Conservation (phyloP, 37 sponge, comb jelly and placozoan genomes). For the Halisarca cf. caerulea region DNA sequence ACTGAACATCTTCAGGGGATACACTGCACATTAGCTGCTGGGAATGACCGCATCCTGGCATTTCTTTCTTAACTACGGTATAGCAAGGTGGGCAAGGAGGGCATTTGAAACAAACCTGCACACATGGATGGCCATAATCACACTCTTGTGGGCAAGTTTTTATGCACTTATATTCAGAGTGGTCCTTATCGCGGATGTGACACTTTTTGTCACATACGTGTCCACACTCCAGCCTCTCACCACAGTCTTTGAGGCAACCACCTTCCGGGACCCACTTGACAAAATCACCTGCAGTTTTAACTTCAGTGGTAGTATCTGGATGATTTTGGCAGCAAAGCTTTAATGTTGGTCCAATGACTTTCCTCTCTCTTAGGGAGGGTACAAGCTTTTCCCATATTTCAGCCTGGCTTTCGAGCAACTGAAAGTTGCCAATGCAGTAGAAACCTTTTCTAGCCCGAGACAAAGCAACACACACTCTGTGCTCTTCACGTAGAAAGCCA, state of each 20-base stretch:
- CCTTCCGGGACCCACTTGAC: slow-evolving; percentile 61
- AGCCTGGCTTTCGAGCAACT: slow-evolving; percentile 45
- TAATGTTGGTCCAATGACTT: slow-evolving; percentile 39
- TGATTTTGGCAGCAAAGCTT: slow-evolving; percentile 80
- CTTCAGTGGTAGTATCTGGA: slow-evolving; percentile 40
- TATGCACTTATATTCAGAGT: slow-evolving; percentile 57
- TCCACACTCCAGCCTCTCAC: slow-evolving; percentile 66
- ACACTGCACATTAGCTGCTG: slow-evolving; percentile 31
- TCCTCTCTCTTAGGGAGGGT: slow-evolving; percentile 38
- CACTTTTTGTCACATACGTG: slow-evolving; percentile 65
- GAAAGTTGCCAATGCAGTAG: slow-evolving; percentile 72
- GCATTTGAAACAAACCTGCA: not conserved
- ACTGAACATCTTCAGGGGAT: slow-evolving; percentile 12
- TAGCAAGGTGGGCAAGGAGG: slow-evolving; percentile 38
- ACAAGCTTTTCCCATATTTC: slow-evolving; percentile 71
- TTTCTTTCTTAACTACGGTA: slow-evolving; percentile 19
- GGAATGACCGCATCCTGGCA: slow-evolving; percentile 56
- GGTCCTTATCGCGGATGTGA: slow-evolving; percentile 60
- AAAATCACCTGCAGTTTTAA: slow-evolving; percentile 51
- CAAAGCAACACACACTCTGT: slow-evolving; percentile 75
- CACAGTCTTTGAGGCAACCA: slow-evolving; percentile 67
- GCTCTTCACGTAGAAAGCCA: slow-evolving; percentile 70
- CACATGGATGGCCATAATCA: slow-evolving; percentile 48
- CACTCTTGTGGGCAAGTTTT: slow-evolving; percentile 48
- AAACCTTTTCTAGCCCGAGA: slow-evolving; percentile 75